Conservation (phyloP, 2,888 invertebrate species). For the Lasioglossum villosulum region DNA sequence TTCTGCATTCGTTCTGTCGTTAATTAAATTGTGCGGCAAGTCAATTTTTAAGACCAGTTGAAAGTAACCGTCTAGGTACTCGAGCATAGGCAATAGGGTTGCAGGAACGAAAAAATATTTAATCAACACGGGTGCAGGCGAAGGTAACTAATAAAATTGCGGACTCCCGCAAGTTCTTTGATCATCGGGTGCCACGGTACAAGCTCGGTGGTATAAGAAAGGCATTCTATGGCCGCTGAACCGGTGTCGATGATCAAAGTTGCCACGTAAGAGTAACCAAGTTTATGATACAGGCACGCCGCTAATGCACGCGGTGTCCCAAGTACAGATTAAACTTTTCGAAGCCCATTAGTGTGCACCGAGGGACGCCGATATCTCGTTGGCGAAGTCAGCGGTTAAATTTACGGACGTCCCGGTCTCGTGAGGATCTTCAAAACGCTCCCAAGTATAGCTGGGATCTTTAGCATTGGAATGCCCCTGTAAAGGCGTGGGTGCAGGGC, state of each 20-base stretch:
- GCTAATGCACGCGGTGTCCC: slow-evolving; percentile 58
- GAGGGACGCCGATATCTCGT: slow-evolving; percentile 48
- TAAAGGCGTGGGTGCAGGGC: not conserved
- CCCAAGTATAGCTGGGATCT: slow-evolving; percentile 41
- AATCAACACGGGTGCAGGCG: not conserved
- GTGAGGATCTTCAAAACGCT: slow-evolving; percentile 52
- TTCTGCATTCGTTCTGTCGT: not conserved
- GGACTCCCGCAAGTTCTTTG: slow-evolving; percentile 8
- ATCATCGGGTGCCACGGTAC: not conserved
- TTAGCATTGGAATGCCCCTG: slow-evolving; percentile 21
- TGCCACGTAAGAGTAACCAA: slow-evolving; percentile 49
- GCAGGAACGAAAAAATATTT: not conserved
- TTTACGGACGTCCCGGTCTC: slow-evolving; percentile 66
- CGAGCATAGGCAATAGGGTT: not conserved
- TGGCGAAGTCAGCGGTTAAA: slow-evolving; percentile 69
- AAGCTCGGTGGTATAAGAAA: not conserved
- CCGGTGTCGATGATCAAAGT: slow-evolving; percentile 46
- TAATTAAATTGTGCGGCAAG: not conserved
- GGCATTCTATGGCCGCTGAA: slow-evolving; percentile 16
- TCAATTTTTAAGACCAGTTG: not conserved
- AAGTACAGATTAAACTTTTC: slow-evolving; percentile 63
- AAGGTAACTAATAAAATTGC: not conserved
- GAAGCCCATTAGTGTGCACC: slow-evolving; percentile 63
- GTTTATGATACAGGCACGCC: slow-evolving; percentile 46
- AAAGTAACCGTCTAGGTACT: not conserved